Percentiles rank a stretch among this genome's conserved stretches.
Evolutionary conservation across 2,113 vertebrate species (phyloP).

Genomic region (Perognathus longimembris): DNA sequence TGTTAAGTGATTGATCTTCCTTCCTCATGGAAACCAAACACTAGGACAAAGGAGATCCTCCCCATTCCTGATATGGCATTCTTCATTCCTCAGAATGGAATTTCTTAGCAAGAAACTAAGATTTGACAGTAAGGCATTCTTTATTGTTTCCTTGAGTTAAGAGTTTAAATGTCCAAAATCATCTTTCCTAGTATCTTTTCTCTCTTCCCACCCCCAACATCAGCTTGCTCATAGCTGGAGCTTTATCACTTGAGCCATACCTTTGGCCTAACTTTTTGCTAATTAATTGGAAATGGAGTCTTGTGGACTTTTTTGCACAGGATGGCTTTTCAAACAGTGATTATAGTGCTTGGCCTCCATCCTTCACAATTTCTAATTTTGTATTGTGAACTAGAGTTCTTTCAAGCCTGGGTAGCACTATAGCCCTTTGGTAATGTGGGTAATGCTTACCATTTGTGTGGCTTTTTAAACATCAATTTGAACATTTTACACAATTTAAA

Average conservation of each 20-base stretch:
- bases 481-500: not conserved
- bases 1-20: not conserved
- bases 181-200: not conserved
- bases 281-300: no score
- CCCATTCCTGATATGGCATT: not conserved
- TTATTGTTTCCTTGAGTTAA: not conserved
- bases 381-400: not conserved
- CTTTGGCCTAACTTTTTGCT: no score
- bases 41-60: not conserved
- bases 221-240: no score
- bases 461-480: not conserved
- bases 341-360: no score
- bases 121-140: not conserved
- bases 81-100: not conserved
- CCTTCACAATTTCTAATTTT: not conserved
- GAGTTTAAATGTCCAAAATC: not conserved
- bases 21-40: slow-evolving; percentile 18
- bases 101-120: slow-evolving; percentile 4
- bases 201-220: no score
- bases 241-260: no score
- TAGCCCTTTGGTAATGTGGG: not conserved
- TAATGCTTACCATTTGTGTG: not conserved
- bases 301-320: no score
- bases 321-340: no score
- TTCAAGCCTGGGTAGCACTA: not conserved